A percentile compares a stretch with the other conserved stretches of the same genome.
Conservation (phyloP, 1,140 invertebrate species). For the Nasonia giraulti region DNA sequence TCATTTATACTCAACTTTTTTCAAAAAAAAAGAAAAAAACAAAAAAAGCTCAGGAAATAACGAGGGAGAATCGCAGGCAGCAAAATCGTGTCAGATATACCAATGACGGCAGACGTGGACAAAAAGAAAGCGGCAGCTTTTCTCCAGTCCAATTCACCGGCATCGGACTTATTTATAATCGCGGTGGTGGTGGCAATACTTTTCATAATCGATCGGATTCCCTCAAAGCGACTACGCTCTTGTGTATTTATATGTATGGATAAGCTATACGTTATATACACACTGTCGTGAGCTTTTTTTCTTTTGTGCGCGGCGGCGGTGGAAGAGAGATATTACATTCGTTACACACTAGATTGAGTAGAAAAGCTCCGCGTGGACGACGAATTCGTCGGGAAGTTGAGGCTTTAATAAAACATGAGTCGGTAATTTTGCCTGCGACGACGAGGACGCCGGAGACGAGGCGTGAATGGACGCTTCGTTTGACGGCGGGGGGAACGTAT, state of each 20-base stretch:
- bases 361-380: not conserved
- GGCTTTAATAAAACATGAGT: conserved; percentile 32
- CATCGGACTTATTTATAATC: conserved; percentile 19
- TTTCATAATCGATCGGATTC: conserved; percentile 12
- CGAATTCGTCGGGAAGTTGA: not conserved
- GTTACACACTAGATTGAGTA: conserved; percentile 14
- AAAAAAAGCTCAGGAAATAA: not conserved
- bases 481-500: not conserved
- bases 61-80: not conserved
- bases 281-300: not conserved
- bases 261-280: not conserved
- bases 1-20: no score
- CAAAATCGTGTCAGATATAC: not conserved
- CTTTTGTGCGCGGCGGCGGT: no score
- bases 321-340: not conserved
- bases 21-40: not conserved
- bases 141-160: conserved; percentile 8
- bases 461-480: conserved; percentile 2
- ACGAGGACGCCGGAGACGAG: not conserved
- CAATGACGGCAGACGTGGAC: not conserved
- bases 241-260: not conserved
- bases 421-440: not conserved
- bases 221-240: not conserved
- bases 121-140: conserved; percentile 3
- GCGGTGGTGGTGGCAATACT: not conserved